Conservation (phyloP, 2,797 vertebrate genomes). For the Phrynocephalus vlangalii region DNA sequence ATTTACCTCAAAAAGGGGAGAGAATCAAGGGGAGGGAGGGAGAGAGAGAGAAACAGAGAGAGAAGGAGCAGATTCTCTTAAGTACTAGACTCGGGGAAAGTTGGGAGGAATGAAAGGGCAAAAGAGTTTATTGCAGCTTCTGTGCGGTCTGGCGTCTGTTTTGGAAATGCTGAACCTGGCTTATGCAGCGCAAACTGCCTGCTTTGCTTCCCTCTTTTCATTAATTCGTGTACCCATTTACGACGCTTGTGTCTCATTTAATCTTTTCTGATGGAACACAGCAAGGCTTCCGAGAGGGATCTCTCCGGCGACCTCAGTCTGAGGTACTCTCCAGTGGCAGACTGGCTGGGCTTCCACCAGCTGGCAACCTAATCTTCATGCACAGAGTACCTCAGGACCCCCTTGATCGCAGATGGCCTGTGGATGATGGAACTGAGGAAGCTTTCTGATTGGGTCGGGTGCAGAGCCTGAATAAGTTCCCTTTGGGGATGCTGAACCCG, state of each 20-base stretch:
- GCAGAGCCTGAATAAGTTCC: too few relatives aligned
- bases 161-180: conserved; percentile 7
- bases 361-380: background rate
- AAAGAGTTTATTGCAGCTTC: background rate
- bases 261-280: background rate
- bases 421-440: too few relatives aligned
- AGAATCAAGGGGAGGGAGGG: conserved; percentile 7
- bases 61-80: background rate
- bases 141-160: background rate
- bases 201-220: background rate
- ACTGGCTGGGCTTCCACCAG: background rate
- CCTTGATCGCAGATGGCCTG: too few relatives aligned
- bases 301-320: too few relatives aligned
- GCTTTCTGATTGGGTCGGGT: too few relatives aligned
- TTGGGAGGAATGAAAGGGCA: background rate
- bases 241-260: too few relatives aligned
- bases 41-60: conserved; percentile 1
- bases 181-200: background rate
- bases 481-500: too few relatives aligned
- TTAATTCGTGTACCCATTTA: background rate
- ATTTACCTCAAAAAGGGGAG: background rate
- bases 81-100: background rate
- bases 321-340: background rate
- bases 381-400: background rate
- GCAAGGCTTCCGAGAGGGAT: background rate